Conservation (phyloP, 2,888 invertebrate genomes). For the Noctua fimbriata region DNA sequence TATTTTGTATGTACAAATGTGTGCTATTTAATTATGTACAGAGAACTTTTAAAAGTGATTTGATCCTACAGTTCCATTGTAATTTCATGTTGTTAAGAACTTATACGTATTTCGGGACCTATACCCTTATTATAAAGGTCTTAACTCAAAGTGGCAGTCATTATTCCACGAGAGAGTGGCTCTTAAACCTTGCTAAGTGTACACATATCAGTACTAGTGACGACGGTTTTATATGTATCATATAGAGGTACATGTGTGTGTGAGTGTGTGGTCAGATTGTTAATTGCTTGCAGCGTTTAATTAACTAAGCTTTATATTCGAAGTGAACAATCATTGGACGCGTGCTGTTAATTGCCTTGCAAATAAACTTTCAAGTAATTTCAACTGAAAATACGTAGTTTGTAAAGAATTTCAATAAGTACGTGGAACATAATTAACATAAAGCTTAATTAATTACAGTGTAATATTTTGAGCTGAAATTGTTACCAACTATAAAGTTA, state of each 20-base stretch:
- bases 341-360: constrained; percentile 33
- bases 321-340: constrained; percentile 30
- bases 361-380: constrained; percentile 25
- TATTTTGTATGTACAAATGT: constrained; percentile 2
- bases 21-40: not conserved
- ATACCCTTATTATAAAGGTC: not conserved
- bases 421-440: constrained; percentile 19
- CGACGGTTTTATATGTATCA: not conserved
- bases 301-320: constrained; percentile 28
- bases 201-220: not conserved
- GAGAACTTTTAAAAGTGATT: not conserved
- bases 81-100: not conserved
- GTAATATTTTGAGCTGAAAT: constrained; percentile 5
- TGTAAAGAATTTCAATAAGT: constrained; percentile 28
- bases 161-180: not conserved
- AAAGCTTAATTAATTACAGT: not conserved
- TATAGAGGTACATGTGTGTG: too few species aligned
- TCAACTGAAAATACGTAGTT: constrained; percentile 1
- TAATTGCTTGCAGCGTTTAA: constrained; percentile 39
- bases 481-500: not conserved
- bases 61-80: not conserved
- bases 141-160: not conserved
- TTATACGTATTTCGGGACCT: not conserved
- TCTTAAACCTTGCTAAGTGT: not conserved
- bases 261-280: constrained; percentile 27